Conservation (phyloP, 2,888 invertebrate species). For the Cephus runcator region DNA sequence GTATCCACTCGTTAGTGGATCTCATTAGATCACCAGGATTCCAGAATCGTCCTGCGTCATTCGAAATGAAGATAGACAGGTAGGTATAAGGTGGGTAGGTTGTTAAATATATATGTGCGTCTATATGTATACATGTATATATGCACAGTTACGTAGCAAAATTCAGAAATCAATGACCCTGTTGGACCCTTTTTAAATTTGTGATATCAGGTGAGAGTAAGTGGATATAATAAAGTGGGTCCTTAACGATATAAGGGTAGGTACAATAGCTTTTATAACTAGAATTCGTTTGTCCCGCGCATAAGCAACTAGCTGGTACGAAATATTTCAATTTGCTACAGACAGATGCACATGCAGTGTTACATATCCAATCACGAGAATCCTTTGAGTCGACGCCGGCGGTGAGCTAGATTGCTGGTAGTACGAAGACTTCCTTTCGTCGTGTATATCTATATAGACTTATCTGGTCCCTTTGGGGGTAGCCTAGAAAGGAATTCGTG, state of each 20-base stretch:
- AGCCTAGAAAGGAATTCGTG: background rate
- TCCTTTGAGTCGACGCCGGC: background rate
- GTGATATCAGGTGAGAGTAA: background rate
- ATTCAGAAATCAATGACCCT: background rate
- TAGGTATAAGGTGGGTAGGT: background rate
- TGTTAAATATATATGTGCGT: background rate
- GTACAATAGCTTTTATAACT: no score
- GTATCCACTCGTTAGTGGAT: slow-evolving; percentile 30
- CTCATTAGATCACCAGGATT: slow-evolving; percentile 21
- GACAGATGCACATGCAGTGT: background rate
- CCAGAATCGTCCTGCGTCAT: background rate
- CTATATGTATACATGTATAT: no score
- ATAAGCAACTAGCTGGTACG: background rate
- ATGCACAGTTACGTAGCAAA: background rate
- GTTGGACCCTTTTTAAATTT: background rate
- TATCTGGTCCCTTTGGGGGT: background rate
- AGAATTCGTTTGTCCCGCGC: background rate
- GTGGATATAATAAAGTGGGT: background rate
- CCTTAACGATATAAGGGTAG: background rate
- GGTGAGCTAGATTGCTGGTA: background rate
- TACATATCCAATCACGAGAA: background rate
- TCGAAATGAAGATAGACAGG: background rate
- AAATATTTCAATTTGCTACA: background rate
- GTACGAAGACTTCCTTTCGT: background rate
- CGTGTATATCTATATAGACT: background rate